Evolutionary conservation across 1,140 invertebrate genomes (phyloP).

Genomic region (Mycetomoellerius zeteki): DNA sequence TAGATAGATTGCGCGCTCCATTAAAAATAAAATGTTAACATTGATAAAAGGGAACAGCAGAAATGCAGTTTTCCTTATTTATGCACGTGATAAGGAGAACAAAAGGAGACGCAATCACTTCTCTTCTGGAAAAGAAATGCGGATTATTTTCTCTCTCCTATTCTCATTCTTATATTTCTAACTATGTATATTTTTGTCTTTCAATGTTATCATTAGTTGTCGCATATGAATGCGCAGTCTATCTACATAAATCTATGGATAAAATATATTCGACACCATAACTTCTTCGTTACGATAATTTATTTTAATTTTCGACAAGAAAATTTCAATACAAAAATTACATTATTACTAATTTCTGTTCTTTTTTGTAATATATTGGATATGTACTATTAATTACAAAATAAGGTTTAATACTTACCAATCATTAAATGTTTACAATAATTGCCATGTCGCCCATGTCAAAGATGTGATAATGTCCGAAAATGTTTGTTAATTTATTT

Average conservation of each 20-base stretch:
- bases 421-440: constrained; percentile 35
- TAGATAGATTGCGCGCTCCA: background rate
- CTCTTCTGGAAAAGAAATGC: background rate
- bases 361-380: constrained; percentile 15
- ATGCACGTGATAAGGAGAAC: background rate
- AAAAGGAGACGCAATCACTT: background rate
- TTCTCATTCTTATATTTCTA: background rate
- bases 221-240: background rate
- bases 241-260: constrained; percentile 4
- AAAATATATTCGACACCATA: constrained; percentile 20
- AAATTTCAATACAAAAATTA: constrained; percentile 57
- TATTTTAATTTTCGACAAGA: constrained; percentile 30
- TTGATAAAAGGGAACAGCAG: background rate
- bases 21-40: background rate
- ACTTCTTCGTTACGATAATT: constrained; percentile 8
- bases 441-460: constrained; percentile 20
- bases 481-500: constrained; percentile 33
- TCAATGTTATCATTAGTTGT: background rate
- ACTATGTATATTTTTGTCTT: background rate
- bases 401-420: constrained; percentile 44
- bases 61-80: background rate
- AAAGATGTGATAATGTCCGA: constrained; percentile 12
- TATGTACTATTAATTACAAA: constrained; percentile 47
- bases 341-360: constrained; percentile 27
- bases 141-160: background rate